Base-by-base conservation (phyloP, 1,140 invertebrate genomes). In the Contarinia nasturtii region DNA sequence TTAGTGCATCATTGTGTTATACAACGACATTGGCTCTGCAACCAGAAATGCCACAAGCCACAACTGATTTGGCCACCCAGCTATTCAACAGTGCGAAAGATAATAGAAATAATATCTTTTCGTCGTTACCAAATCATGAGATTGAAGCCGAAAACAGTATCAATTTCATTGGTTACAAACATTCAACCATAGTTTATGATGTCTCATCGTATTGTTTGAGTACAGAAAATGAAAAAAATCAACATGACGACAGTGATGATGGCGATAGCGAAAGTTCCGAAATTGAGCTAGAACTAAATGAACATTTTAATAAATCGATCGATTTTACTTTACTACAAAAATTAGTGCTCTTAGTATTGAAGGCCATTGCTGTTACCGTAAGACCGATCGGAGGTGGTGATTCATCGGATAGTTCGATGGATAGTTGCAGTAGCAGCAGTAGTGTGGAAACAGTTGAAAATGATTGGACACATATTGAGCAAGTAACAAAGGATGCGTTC, bases 1-100 rank as follows among this genome's bases (percentile, higher is more conserved):
- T 88, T 52, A 89, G 89, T 59, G 86, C 90, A 66, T 84, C 88
- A 4, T 61, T 90, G 27, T 90, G 86, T 62, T 90, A 91, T 64
- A 86, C 86, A 1, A 89, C 84, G 46, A 90, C 86, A 33, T 65
- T 90, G 51, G 84, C 86, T 21, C 65, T 90, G 48, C 86, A 90
- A 64, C 85, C 88, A 61, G 74, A 82, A 48, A 63, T 88, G 46
- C 83, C 83, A 17, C 84, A 90, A 57, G 86, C 90, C 58, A 86
- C 86, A 10, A 88, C 85, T 60, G 77, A 77, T 54, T 63, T 90
- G 51, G 86, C 86, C 12, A 84, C 88, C 58, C 72, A 84, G 21
- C 74, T 86, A 51, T 82, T 90, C 1, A 74, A 86, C 18, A 83
- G 80, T 59, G 83, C 89, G 0, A 86, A 87, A 64, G 84, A 86